phyloP scores from a whole-genome alignment of 2,797 vertebrate species.

The Hoplostethus atlanticus region DNA sequence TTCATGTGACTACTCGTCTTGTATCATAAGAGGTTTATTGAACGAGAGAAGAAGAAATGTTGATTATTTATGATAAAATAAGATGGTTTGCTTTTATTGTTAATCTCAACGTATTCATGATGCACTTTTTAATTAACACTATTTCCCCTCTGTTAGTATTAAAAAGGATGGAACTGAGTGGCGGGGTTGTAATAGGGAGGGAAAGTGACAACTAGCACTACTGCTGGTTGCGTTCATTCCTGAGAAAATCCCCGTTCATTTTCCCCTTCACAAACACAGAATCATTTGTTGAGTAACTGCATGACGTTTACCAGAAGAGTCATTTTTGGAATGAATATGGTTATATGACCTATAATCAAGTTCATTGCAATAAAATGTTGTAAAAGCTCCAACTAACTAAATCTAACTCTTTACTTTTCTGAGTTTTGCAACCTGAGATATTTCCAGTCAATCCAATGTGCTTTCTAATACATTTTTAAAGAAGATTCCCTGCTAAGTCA shows the following conservation, averaged over 20 bases:
- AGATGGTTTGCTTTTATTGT: slow-evolving; percentile 81
- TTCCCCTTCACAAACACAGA: slow-evolving; percentile 18
- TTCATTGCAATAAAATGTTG: slow-evolving; percentile 39
- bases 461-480: slow-evolving; percentile 2
- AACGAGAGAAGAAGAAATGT: slow-evolving; percentile 65
- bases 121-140: slow-evolving; percentile 84
- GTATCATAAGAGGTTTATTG: slow-evolving; percentile 83
- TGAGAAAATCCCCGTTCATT: slow-evolving; percentile 26
- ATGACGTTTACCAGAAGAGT: too few relatives aligned
- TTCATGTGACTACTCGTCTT: slow-evolving; percentile 79
- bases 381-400: neutral
- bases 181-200: slow-evolving; percentile 54
- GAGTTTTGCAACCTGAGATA: neutral
- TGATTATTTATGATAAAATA: slow-evolving; percentile 83
- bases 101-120: slow-evolving; percentile 80
- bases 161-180: slow-evolving; percentile 48
- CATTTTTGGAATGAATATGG: neutral
- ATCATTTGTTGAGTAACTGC: neutral
- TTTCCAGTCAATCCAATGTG: too few relatives aligned
- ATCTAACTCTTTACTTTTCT: neutral
- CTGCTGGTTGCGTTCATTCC: slow-evolving; percentile 47
- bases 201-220: slow-evolving; percentile 34
- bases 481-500: slow-evolving; percentile 28
- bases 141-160: slow-evolving; percentile 69
- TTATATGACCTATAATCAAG: slow-evolving; percentile 18